These are phyloP conservation scores for Cyaniris semiargus DNA, from an alignment of 2,888 invertebrate genomes.

Conservation along the genomic window DNA sequence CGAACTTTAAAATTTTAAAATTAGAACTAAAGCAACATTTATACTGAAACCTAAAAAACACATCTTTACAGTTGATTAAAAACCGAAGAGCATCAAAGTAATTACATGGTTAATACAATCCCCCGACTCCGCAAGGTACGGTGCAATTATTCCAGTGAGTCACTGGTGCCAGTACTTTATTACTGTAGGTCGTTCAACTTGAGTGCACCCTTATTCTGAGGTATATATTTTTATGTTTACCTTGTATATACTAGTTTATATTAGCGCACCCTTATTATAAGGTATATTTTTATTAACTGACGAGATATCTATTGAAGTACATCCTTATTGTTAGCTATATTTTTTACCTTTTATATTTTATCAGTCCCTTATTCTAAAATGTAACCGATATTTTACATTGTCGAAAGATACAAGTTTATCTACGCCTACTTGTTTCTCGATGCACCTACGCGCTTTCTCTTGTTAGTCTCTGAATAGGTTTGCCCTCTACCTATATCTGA, in stretches of 20 bases:
- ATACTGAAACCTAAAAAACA: background rate
- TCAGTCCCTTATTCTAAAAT: background rate
- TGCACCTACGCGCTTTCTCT: background rate
- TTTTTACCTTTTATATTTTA: background rate
- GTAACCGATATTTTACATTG: background rate
- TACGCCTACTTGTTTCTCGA: background rate
- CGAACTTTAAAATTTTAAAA: background rate
- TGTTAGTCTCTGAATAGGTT: background rate
- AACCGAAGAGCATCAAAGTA: constrained; percentile 11
- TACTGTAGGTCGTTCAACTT: constrained; percentile 49
- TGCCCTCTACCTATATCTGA: background rate
- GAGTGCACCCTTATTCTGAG: constrained; percentile 37
- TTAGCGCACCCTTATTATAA: background rate
- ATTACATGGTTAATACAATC: constrained; percentile 7
- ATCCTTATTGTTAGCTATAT: too few relatives aligned
- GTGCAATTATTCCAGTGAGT: constrained; percentile 47
- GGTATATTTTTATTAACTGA: too few relatives aligned
- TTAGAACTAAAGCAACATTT: background rate
- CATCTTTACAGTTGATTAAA: constrained; percentile 14
- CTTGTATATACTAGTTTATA: background rate
- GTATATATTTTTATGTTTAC: background rate
- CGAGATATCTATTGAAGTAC: too few relatives aligned
- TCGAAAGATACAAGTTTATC: background rate
- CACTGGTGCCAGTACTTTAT: constrained; percentile 46
- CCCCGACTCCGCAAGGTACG: constrained; percentile 29